Conservation (phyloP, 2,888 invertebrate genomes). For the Theristus sp. region DNA sequence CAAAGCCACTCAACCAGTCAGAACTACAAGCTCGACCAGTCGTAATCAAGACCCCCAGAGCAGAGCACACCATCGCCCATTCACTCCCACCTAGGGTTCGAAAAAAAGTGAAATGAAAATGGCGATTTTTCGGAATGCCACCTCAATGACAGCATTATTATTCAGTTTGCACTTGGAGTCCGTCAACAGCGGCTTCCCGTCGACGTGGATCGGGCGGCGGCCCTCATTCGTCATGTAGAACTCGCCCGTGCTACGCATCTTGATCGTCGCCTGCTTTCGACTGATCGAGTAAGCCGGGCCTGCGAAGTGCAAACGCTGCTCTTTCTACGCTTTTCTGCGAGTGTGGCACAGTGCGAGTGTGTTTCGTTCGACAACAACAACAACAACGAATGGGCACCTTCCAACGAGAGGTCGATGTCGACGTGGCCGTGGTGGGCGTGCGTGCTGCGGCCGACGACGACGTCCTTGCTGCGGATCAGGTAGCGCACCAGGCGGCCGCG, state of each 20-base stretch:
- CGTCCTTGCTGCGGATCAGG: constrained; percentile 77
- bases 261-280: constrained; percentile 49
- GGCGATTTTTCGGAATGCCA: too few relatives aligned
- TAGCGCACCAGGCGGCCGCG: constrained; percentile 76
- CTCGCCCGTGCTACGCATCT: constrained; percentile 72
- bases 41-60: too few relatives aligned
- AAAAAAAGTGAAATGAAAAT: too few relatives aligned
- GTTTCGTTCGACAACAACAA: neutral
- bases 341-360: neutral
- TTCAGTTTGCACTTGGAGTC: constrained; percentile 73
- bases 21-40: too few relatives aligned
- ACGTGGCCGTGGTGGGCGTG: constrained; percentile 76
- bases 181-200: constrained; percentile 66
- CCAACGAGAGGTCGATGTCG: constrained; percentile 71
- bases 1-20: too few relatives aligned
- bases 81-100: too few relatives aligned
- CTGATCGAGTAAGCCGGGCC: constrained; percentile 59
- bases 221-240: constrained; percentile 88
- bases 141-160: constrained; percentile 85
- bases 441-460: constrained; percentile 69
- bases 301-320: neutral
- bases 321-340: too few relatives aligned
- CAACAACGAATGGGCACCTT: constrained; percentile 37
- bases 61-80: too few relatives aligned
- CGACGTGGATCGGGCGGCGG: constrained; percentile 76